phyloP scores from a whole-genome alignment of 2,797 vertebrate genomes.

The Miichthys miiuy region DNA sequence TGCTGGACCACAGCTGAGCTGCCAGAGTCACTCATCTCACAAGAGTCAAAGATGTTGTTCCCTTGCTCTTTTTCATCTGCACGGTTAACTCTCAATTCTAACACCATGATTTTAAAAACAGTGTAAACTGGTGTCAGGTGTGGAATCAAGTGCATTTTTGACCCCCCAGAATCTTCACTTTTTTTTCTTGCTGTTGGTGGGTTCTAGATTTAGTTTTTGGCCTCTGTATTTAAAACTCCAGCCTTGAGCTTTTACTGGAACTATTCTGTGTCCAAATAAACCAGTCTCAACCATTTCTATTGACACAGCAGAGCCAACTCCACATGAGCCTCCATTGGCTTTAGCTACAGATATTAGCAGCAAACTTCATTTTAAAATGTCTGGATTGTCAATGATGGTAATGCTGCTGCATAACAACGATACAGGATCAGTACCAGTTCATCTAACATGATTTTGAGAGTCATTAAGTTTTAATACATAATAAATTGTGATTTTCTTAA shows the following conservation, averaged over 20 bases:
- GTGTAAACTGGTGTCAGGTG: background rate
- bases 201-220: constrained; percentile 2
- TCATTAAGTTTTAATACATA: constrained; percentile 5
- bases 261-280: constrained; percentile 3
- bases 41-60: background rate
- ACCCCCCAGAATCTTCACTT: background rate
- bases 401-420: background rate
- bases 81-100: constrained; percentile 3
- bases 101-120: constrained; percentile 3
- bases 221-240: constrained; percentile 25
- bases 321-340: background rate
- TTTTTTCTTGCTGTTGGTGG: background rate
- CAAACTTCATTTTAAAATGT: background rate
- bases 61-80: constrained; percentile 21
- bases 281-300: background rate
- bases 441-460: background rate
- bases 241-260: background rate
- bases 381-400: background rate
- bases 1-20: constrained; percentile 64
- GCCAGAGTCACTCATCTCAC: background rate
- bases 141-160: background rate
- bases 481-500: constrained; percentile 21
- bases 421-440: background rate
- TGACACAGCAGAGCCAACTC: background rate
- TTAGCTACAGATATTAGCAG: background rate